Base-by-base conservation (phyloP, 2,888 invertebrate genomes). In the Aphrophora alni region DNA sequence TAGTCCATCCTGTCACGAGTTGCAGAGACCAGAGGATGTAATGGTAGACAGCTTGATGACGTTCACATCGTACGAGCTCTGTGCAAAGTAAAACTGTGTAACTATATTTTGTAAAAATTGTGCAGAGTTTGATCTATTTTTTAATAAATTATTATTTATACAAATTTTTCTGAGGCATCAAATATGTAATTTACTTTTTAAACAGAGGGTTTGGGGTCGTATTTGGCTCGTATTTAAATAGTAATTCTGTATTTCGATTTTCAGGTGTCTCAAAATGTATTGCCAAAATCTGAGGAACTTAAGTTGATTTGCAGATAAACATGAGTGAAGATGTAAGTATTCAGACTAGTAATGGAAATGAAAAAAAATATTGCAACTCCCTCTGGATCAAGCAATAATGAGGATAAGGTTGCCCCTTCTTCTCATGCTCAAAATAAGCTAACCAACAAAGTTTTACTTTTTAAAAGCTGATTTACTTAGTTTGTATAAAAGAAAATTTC, bases 401-500 rank as follows among this genome's bases (percentile, higher is more conserved):
- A 44, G 44, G 44, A 44, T 44, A 44, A n/a, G n/a, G 8, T 44
- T 12, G 14, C 44, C 2, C 44, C 14, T 14, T 12, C 17, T 17
- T 14, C 44, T 44, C 44, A 44, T 44, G 44, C 44, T 44, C 44
- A 44, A 44, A 44, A 44, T 17, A 44, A 44, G 44, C 44, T 44
- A 44, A 44, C 44, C 12, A 44, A 44, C 14, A 12, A 44, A 44
- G 14, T 44, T 44, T 44, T 14, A 44, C 3, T 44, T 44, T n/a
- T 44, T 44, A n/a, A n/a, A n/a, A n/a, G n/a, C n/a, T n/a, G 44
- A 44, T 44, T 7, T 44, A 12, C 14, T 8, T 44, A 14, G 44
- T 44, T 44, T 44, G 44, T 44, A 44, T 44, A 14, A 75, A 73
- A 69, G 25, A 81, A 84, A 85, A 38, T 14, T 59, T 73, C 70